These are phyloP conservation scores for Netelia melanura DNA, from an alignment of 2,888 invertebrate species.

Conservation along the genomic window DNA sequence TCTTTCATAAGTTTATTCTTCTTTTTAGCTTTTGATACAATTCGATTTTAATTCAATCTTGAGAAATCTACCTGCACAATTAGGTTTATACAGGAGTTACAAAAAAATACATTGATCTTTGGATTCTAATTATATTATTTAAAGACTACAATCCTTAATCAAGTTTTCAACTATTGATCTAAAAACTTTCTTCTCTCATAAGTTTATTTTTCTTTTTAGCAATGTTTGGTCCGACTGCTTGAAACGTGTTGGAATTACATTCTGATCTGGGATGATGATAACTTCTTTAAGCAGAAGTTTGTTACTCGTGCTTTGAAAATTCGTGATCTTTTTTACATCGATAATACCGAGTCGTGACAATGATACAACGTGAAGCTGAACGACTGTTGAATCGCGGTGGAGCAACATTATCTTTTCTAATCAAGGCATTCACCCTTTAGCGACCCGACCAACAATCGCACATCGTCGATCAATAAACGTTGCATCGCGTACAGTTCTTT, in stretches of 20 bases:
- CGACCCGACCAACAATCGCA: constrained; percentile 2
- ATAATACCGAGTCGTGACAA: constrained; percentile 11
- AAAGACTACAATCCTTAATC: no score
- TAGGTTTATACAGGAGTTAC: neutral
- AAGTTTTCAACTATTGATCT: no score
- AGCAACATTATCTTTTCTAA: constrained; percentile 35
- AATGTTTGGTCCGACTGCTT: no score
- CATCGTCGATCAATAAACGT: constrained; percentile 23
- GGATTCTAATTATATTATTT: no score
- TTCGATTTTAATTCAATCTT: neutral
- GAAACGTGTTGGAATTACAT: neutral
- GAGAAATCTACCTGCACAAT: neutral
- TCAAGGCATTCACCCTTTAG: constrained; percentile 14
- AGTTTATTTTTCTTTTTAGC: no score
- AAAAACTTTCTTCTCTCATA: no score
- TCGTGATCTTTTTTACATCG: neutral
- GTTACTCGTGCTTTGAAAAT: neutral
- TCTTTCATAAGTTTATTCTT: no score
- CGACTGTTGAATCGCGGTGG: constrained; percentile 18
- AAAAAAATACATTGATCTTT: neutral
- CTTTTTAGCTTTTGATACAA: no score
- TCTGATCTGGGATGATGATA: neutral
- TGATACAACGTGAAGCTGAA: constrained; percentile 29
- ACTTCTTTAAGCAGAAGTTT: neutral
- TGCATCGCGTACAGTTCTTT: neutral